Base-by-base conservation (phyloP, 2,797 vertebrate genomes). In the Diceros bicornis region DNA sequence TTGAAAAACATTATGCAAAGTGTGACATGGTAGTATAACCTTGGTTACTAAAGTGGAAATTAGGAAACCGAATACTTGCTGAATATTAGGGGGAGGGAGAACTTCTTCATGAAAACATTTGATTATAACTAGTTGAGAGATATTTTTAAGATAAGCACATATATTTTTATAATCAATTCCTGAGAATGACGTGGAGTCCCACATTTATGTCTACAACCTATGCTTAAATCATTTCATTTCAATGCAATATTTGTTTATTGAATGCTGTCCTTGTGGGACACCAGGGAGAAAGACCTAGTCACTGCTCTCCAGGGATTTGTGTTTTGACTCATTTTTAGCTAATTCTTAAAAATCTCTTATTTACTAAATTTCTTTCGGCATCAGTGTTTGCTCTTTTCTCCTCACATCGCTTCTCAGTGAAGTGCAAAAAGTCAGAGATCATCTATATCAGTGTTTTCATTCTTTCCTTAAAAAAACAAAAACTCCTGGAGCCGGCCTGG, bases 41-140 rank as follows among this genome's bases (percentile, higher is more conserved):
- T 44, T 81, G 59, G 29, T 66, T 74, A 85, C 27, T 44, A 41
- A 83, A 92, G 47, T 66, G 32, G 59, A 66, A 69, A 72, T 89
- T 61, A 75, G 75, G 75, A 94, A 77, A 79, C 25, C n/a, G 96
- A 61, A 71, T 85, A 86, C 32, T 13, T 79, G 83, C 27, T 62
- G 72, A 97, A n/a, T 94, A 71, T 59, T 69, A 59, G 57, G 32
- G 41, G 9, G 41, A 82, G 11, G 75, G 55, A 47, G 72, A 90
- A 89, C 20, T 78, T 93, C 6, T n/a, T 94, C 66, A 91, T 64
- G 47, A 95, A 91, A 94, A 72, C 9, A 27, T 93, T 93, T 91
- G 41, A 25, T 88, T 94, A 32, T 97, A 92, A 81, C 47, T 79
- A 84, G n/a, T 86, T 87, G 37, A 93, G 87, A 83, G 74, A 68